Evolutionary conservation across 2,113 vertebrate species (phyloP).

Genomic region (Vireo altiloquus): DNA sequence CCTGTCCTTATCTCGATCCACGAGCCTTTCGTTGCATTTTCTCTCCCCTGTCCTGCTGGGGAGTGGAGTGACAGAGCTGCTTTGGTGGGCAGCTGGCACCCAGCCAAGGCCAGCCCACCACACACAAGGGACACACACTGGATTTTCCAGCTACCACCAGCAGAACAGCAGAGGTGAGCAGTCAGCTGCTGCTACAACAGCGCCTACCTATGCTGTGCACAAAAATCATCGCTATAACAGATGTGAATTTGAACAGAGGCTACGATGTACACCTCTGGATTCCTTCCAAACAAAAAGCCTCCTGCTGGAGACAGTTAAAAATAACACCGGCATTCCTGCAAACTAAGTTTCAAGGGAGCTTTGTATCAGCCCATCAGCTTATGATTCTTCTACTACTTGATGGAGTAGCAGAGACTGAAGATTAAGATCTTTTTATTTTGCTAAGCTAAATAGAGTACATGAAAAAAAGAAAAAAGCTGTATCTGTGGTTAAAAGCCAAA

Average conservation of each 20-base stretch:
- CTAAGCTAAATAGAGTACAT: background rate
- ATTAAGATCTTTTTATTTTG: background rate
- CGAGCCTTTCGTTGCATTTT: accelerated
- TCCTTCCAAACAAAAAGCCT: background rate
- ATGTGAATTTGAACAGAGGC: background rate
- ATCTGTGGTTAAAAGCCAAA: conserved; percentile 4
- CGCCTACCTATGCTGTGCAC: background rate
- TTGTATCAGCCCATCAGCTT: background rate
- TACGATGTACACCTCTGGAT: background rate
- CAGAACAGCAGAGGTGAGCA: background rate
- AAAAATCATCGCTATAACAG: background rate
- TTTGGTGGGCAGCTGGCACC: background rate
- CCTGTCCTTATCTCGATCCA: background rate
- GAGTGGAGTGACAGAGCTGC: background rate
- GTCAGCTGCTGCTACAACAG: background rate
- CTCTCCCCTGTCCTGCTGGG: background rate
- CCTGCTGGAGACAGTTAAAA: conserved; percentile 13
- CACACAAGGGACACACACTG: accelerated
- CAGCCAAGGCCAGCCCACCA: background rate
- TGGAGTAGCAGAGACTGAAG: background rate
- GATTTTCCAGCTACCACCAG: background rate
- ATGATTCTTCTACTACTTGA: background rate
- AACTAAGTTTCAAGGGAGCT: background rate
- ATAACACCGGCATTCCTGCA: background rate
- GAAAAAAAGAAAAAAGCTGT: background rate